A percentile compares a stretch with the other conserved stretches of the same genome.
Conservation (phyloP, 2,113 vertebrate genomes). For the Actinemys pallida region DNA sequence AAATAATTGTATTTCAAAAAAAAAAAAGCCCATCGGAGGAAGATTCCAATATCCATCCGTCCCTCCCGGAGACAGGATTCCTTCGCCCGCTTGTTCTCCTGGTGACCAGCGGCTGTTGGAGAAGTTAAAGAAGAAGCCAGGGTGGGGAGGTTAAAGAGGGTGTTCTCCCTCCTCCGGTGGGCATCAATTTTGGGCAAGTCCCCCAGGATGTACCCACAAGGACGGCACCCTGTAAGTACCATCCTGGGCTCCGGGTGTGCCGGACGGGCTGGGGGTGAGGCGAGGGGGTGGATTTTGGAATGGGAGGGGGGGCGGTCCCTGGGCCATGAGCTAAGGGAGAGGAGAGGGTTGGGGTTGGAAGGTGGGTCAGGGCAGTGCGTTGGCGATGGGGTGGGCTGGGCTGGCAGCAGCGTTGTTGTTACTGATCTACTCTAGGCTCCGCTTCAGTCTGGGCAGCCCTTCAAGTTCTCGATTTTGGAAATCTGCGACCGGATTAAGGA, state of each 20-base stretch:
- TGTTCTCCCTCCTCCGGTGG: background rate
- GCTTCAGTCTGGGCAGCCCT: conserved; percentile 90
- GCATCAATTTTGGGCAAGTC: background rate
- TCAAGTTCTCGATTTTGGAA: conserved; percentile 93
- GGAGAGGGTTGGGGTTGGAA: background rate
- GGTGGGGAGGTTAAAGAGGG: background rate
- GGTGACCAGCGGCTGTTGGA: background rate
- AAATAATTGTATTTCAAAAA: background rate
- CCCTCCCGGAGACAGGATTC: background rate
- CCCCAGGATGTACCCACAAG: conserved; percentile 75
- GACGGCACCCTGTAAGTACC: conserved; percentile 73
- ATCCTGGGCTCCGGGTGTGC: background rate
- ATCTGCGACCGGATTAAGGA: conserved; percentile 93
- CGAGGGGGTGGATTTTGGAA: background rate
- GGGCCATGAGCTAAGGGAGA: background rate
- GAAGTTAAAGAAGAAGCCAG: background rate
- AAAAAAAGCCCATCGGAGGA: background rate
- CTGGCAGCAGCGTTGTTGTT: no score
- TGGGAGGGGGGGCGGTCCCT: background rate
- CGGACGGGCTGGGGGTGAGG: background rate
- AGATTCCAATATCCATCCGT: background rate
- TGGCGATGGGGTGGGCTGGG: background rate
- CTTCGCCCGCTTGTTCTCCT: background rate
- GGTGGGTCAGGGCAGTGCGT: background rate
- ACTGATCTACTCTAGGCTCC: conserved; percentile 76